Base-by-base conservation (phyloP, 2,113 vertebrate genomes). In the Todiramphus saurophagus region DNA sequence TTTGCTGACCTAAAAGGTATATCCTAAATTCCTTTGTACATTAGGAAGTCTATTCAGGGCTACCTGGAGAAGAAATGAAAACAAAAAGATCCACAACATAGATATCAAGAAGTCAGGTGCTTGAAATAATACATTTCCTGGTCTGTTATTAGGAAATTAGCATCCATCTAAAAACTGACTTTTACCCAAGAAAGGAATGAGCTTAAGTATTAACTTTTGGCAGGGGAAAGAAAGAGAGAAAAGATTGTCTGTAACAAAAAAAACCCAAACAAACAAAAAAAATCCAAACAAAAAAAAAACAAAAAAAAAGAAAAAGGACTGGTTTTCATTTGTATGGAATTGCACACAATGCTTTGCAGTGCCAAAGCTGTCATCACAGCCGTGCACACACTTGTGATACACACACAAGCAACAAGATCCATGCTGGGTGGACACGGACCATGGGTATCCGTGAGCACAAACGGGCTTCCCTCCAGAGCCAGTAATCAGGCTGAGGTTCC, bases 391-490 rank as follows among this genome's bases (percentile, higher is more conserved):
- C 21, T 17, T n/a, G 4, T 62, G 37, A 27, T 23, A 15, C 4
- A 35, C 14, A 33, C 12, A 28, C 7, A 87, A 78, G 41, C 21
- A 24, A 5, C 10, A 73, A n/a, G 6, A 3, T 5, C 4, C 0
- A 0, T 8, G 20, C 2, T 7, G 11, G 5, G 19, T 31, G 5
- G 13, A 7, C 8, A 21, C 18, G 19, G 4, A 18, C 23, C 7
- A 5, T 30, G 43, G 67, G 13, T 60, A 35, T 25, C 41, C 20
- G 3, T 14, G 9, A 9, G 5, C 27, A 10, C 0, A 11, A 67
- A 35, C 1, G 30, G 19, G 9, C 10, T 35, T 44, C 21, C 50
- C 35, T 39, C 2, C 17, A 39, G 23, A 14, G 25, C 3, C 51
- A 46, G 31, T 2, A 21, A 37, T 18, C 28, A 23, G 64, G 11